Evolutionary conservation across 2,797 vertebrate genomes (phyloP), one percentile per base, ranked within the genome.

Genomic region (Garrulus glandarius): DNA sequence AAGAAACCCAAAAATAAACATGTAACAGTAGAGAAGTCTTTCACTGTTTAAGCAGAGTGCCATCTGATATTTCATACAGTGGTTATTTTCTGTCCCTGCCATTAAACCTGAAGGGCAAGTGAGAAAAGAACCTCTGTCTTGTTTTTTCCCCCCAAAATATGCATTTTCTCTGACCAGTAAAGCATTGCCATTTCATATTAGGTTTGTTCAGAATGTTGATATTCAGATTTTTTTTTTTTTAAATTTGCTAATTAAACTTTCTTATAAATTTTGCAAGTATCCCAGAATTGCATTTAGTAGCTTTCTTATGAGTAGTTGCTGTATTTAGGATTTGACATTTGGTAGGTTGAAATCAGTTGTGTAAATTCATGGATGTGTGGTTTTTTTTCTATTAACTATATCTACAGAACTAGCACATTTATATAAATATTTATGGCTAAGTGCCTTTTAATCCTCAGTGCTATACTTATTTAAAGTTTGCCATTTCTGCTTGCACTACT

Each of bases 361-460:
- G 30, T 61, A 83, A 93, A 56, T 91, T n/a, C 41, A 50, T 23
- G 22, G 14, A 23, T 50, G n/a, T 29, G 5, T 10, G 23, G 7
- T 18, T 55, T 74, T 50, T 67, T 55, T 64, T 11, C 37, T 52
- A 5, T 23, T 37, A 69, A 65, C 13, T 52, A 4, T 72, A 30
- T 60, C 41, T 82, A 79, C 29, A 84, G 32, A 81, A 70, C 52
- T 52, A 78, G 7, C 0, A 0, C 60, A 63, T 46, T 69, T 53
- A 67, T 82, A 59, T 50, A 44, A 72, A 19, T 84, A 85, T 91
- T 84, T 77, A 72, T 65, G 34, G 16, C 22, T 75, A 85, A 83
- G n/a, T 88, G 50, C 15, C 20, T 94, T 91, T 90, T 93, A 91
- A 84, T 94, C n/a, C 52, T 93, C 20, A n/a, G 24, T 43, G 9